Base-by-base conservation (phyloP, 1,140 invertebrate species). In the Lepidotrigona ventralis region DNA sequence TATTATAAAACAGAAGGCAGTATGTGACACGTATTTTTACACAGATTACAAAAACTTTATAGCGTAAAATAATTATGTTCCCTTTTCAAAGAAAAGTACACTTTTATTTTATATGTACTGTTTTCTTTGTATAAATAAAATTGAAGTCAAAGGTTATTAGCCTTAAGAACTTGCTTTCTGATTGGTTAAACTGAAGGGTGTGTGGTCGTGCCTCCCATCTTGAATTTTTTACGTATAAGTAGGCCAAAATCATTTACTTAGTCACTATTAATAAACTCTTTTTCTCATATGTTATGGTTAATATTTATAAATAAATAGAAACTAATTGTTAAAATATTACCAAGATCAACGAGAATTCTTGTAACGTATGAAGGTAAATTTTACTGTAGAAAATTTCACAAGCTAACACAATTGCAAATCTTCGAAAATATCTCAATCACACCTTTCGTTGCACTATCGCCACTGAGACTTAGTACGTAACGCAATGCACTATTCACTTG, bases 191-290 rank as follows among this genome's bases (percentile, higher is more conserved):
- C 12, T 23, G 23, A 63, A 56, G 81, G 74, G 82, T 71, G 77
- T 64, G 73, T 60, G 19, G 66, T 76, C 82, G 85, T 68, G 85
- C 82, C 86, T 88, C 77, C 76, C 81, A 83, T 78, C 75, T 83
- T 83, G 81, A 19, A 83, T 83, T 83, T 66, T 83, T 78, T 60
- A 54, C 46, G 8, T 0, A 19, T 63, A 83, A 83, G 81, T 83
- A 68, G 51, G 60, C 71, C 77, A 71, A 87, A 87, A 88, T 73
- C 72, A 70, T 80, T 60, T 69, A 82, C 53, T 29, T 21, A 26
- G 23, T 82, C 0, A 4, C 66, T 86, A 87, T 86, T 87, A 86
- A 88, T 86, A 88, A 74, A 71, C 60, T 17, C 23, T n/a, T 29
- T 56, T 68, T 19, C 26, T 39, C 21, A 12, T 17, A 11, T 2